Evolutionary conservation across 1,140 invertebrate species (phyloP).

Genomic region (Drosophila gunungcola): DNA sequence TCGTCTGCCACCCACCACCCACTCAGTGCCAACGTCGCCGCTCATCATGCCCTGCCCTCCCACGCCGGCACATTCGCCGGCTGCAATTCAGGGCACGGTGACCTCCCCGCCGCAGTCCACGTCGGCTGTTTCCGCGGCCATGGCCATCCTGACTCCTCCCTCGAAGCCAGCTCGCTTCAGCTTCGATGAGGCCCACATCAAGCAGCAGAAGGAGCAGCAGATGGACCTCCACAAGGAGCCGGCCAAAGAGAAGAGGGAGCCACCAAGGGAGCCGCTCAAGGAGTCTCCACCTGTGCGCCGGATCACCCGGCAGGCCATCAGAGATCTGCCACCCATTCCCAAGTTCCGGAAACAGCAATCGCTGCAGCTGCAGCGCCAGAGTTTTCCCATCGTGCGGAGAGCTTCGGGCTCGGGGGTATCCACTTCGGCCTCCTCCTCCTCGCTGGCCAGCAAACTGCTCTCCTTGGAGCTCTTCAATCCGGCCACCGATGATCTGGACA

Average conservation of each 20-base stretch:
- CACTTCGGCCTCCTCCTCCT: slow-evolving; percentile 53
- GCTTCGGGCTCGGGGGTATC: slow-evolving; percentile 83
- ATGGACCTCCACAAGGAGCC: slow-evolving; percentile 15
- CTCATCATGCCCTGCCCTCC: slow-evolving; percentile 86
- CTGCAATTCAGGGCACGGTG: slow-evolving; percentile 65
- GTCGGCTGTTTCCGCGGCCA: slow-evolving; percentile 68
- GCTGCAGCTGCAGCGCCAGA: slow-evolving; percentile 80
- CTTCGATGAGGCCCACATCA: slow-evolving; percentile 80
- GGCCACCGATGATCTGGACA: slow-evolving; percentile 95
- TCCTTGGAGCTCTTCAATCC: slow-evolving; percentile 95
- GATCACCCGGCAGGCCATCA: slow-evolving; percentile 87
- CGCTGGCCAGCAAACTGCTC: slow-evolving; percentile 87
- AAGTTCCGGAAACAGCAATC: slow-evolving; percentile 87
- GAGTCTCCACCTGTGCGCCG: slow-evolving; percentile 30
- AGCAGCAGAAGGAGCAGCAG: slow-evolving; percentile 64
- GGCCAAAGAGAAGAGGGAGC: slow-evolving; percentile 37
- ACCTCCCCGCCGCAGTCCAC: slow-evolving; percentile 72
- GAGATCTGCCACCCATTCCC: slow-evolving; percentile 87
- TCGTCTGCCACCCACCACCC: slow-evolving; percentile 59
- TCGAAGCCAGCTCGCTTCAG: slow-evolving; percentile 61
- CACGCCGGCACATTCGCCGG: slow-evolving; percentile 84
- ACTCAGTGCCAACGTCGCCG: slow-evolving; percentile 90
- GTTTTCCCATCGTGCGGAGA: slow-evolving; percentile 88
- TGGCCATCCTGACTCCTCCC: slow-evolving; percentile 78
- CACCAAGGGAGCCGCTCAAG: slow-evolving; percentile 17